Percentiles rank a stretch among this genome's conserved stretches.
Conservation (phyloP, 2,113 vertebrate species). For the mouse (Mus musculus) region GRCm39 chr10:100504001-100504500, state of each 20-base stretch:
- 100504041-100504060: too few relatives aligned
- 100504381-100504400: constrained; percentile 11
- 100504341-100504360: neutral
- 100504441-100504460: neutral
- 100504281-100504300: constrained; percentile 8
- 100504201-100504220: too few relatives aligned
- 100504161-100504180: too few relatives aligned
- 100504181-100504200: too few relatives aligned
- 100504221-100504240: too few relatives aligned
- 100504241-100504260: neutral
- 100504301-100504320: neutral
- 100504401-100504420: constrained; percentile 46
- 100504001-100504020: too few relatives aligned
- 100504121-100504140: too few relatives aligned
- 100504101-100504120: too few relatives aligned
- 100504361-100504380: constrained; percentile 54
- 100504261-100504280: neutral
- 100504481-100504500: neutral
- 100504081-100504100: too few relatives aligned
- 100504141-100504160: too few relatives aligned
- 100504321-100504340: neutral
- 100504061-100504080: too few relatives aligned
- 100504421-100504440: constrained; percentile 9
- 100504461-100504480: constrained; percentile 2
- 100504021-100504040: too few relatives aligned